Conservation (phyloP, 2,797 vertebrate genomes). For the Epinephelus malabaricus region DNA sequence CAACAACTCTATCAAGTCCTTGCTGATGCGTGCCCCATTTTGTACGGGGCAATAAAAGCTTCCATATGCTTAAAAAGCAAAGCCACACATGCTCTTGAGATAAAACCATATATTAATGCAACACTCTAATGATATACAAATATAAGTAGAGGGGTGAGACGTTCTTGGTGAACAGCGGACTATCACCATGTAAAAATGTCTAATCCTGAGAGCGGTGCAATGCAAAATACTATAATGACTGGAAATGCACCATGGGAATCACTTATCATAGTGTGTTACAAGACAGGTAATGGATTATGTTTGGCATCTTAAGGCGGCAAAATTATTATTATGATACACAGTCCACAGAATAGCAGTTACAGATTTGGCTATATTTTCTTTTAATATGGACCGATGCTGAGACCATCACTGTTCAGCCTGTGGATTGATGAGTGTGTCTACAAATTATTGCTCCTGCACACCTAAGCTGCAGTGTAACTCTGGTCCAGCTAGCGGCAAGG, state of each 20-base stretch:
- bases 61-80: conserved; percentile 2
- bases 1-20: conserved; percentile 39
- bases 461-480: conserved; percentile 60
- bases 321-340: conserved; percentile 59
- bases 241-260: conserved; percentile 62
- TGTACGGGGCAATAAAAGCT: conserved; percentile 11
- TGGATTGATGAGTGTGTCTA: conserved; percentile 63
- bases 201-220: conserved; percentile 35
- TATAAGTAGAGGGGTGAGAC: background rate
- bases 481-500: conserved; percentile 48
- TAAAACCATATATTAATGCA: conserved; percentile 14
- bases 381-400: conserved; percentile 52
- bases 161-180: conserved; percentile 18
- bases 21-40: conserved; percentile 16
- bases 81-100: conserved; percentile 2
- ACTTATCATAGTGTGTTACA: conserved; percentile 61
- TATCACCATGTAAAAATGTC: conserved; percentile 30
- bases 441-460: conserved; percentile 63
- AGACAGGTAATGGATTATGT: conserved; percentile 68
- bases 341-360: conserved; percentile 47
- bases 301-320: conserved; percentile 58
- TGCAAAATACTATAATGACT: conserved; percentile 53
- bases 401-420: conserved; percentile 45
- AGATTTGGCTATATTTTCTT: conserved; percentile 23
- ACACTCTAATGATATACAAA: conserved; percentile 39